These are phyloP conservation scores for Eilema sororculum DNA, from an alignment of 2,888 invertebrate species.

Conservation along the genomic window DNA sequence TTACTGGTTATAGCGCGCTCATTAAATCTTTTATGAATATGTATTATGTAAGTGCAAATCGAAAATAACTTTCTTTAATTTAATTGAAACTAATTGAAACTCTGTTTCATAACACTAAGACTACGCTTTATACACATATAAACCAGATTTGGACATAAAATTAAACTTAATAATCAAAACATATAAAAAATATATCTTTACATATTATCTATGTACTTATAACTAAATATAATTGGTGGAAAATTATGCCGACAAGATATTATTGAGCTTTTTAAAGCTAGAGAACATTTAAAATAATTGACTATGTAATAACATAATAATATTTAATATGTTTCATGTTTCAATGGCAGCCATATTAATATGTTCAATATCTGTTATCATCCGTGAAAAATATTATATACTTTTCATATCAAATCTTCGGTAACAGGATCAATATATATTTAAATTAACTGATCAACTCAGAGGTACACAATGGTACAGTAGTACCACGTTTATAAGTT, in stretches of 20 bases:
- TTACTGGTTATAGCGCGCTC: no score
- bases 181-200: slow-evolving; percentile 1
- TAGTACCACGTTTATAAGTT: no score
- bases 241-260: neutral
- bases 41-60: neutral
- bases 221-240: slow-evolving; percentile 4
- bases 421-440: no score
- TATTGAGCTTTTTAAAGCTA: neutral
- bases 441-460: no score
- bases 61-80: no score
- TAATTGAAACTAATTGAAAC: no score
- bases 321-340: neutral
- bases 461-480: no score
- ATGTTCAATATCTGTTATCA: neutral
- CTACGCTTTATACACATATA: slow-evolving; percentile 3
- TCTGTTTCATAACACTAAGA: neutral
- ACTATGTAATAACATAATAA: neutral
- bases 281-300: neutral
- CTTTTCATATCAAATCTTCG: no score
- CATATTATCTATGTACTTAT: neutral
- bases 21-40: no score
- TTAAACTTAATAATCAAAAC: neutral
- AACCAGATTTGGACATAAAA: neutral
- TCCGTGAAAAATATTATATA: no score
- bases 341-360: neutral